A percentile compares a stretch with the other conserved stretches of the same genome.
Evolutionary conservation across 2,113 vertebrate genomes (phyloP).

Genomic region (Cynocephalus volans): DNA sequence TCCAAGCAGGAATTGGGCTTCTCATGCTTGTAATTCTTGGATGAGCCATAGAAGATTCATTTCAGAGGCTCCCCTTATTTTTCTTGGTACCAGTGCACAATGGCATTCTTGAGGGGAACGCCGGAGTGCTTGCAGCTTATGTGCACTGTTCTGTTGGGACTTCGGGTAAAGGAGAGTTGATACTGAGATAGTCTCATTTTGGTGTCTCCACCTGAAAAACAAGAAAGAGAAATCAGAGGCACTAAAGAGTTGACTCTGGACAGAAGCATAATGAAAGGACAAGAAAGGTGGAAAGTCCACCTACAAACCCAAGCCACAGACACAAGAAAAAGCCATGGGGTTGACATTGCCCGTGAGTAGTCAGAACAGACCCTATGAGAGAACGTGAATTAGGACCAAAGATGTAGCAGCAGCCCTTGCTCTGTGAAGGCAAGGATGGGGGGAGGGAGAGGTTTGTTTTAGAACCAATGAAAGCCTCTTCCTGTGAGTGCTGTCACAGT

Average conservation of each 20-base stretch:
- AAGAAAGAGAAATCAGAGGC: not conserved
- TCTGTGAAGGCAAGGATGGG: too few species aligned
- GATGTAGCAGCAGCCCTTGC: too few species aligned
- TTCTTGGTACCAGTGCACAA: conserved; percentile 70
- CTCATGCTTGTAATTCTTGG: not conserved
- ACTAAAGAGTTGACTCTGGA: not conserved
- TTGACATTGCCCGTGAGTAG: not conserved
- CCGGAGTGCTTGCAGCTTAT: not conserved
- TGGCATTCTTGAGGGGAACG: rapidly evolving
- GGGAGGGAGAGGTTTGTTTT: too few species aligned
- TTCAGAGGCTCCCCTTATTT: not conserved
- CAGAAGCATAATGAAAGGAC: not conserved
- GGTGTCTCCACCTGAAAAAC: conserved; percentile 69
- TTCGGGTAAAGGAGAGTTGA: not conserved
- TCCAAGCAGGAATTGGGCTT: rapidly evolving
- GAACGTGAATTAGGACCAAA: not conserved
- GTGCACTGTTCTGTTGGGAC: rapidly evolving
- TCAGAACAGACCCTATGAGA: not conserved
- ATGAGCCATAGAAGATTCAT: rapidly evolving
- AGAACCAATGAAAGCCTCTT: too few species aligned
- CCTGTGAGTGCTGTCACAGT: too few species aligned
- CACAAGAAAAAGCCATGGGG: not conserved
- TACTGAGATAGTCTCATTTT: conserved; percentile 60
- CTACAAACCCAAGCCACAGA: conserved; percentile 48
- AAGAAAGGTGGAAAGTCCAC: not conserved